phyloP scores from a whole-genome alignment of 2,888 invertebrate species.

The Aricia artaxerxes region DNA sequence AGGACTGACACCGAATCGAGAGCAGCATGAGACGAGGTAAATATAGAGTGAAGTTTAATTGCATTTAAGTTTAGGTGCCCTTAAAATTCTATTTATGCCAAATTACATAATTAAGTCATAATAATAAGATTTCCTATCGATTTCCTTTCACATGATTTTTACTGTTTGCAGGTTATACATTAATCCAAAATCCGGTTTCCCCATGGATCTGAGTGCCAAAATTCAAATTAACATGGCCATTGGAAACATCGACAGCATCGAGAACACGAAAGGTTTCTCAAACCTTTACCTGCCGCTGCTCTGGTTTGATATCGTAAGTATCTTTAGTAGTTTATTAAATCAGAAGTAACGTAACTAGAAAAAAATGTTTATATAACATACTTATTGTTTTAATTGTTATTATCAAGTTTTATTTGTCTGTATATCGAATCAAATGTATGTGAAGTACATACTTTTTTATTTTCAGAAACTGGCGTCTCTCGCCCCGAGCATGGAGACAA shows the following conservation, averaged over 20 bases:
- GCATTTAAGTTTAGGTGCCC: too few relatives aligned
- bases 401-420: too few relatives aligned
- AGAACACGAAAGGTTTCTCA: constrained; percentile 84
- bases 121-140: neutral
- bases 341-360: too few relatives aligned
- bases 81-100: too few relatives aligned
- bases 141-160: neutral
- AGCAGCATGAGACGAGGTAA: constrained; percentile 73
- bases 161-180: constrained; percentile 84
- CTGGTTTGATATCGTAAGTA: constrained; percentile 95
- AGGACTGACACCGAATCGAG: constrained; percentile 83
- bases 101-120: too few relatives aligned
- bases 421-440: too few relatives aligned
- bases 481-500: neutral
- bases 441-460: neutral
- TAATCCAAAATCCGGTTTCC: constrained; percentile 90
- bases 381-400: too few relatives aligned
- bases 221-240: constrained; percentile 94
- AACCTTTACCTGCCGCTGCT: constrained; percentile 88
- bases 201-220: constrained; percentile 87
- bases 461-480: constrained; percentile 20
- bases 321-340: neutral
- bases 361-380: too few relatives aligned
- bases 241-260: constrained; percentile 83
- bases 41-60: neutral